phyloP scores from a whole-genome alignment of 1,140 invertebrate genomes.

The Ostrea denselamellosa region DNA sequence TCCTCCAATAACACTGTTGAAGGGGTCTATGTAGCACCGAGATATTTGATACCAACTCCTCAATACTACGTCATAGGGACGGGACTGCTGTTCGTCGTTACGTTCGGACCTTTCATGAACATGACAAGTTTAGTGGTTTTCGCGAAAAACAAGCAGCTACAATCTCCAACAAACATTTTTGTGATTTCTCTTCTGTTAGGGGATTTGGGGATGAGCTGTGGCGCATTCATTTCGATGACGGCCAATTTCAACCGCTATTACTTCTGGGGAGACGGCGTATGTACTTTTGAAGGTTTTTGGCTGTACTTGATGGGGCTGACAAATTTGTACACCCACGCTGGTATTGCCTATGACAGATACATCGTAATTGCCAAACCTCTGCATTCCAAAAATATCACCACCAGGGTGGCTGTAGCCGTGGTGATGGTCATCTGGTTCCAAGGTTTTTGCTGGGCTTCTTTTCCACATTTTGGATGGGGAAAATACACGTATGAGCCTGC shows the following conservation, averaged over 20 bases:
- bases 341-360: conserved; percentile 69
- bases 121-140: conserved; percentile 58
- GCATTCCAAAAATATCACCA: conserved; percentile 61
- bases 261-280: conserved; percentile 61
- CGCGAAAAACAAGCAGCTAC: conserved; percentile 61
- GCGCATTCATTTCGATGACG: conserved; percentile 52
- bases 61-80: conserved; percentile 6
- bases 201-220: conserved; percentile 61
- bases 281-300: conserved; percentile 64
- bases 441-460: conserved; percentile 61
- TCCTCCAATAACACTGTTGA: not conserved
- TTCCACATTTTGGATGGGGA: conserved; percentile 69
- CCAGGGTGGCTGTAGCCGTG: conserved; percentile 51
- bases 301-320: conserved; percentile 67
- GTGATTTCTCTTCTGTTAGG: conserved; percentile 63
- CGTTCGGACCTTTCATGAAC: conserved; percentile 10
- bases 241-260: conserved; percentile 58
- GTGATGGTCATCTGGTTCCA: conserved; percentile 52
- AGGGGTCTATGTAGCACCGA: not conserved
- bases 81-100: not conserved
- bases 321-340: conserved; percentile 64
- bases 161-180: conserved; percentile 69
- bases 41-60: not conserved
- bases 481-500: conserved; percentile 64
- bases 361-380: conserved; percentile 69